Conservation (phyloP, 2,888 invertebrate genomes). For the Microchrysa polita region DNA sequence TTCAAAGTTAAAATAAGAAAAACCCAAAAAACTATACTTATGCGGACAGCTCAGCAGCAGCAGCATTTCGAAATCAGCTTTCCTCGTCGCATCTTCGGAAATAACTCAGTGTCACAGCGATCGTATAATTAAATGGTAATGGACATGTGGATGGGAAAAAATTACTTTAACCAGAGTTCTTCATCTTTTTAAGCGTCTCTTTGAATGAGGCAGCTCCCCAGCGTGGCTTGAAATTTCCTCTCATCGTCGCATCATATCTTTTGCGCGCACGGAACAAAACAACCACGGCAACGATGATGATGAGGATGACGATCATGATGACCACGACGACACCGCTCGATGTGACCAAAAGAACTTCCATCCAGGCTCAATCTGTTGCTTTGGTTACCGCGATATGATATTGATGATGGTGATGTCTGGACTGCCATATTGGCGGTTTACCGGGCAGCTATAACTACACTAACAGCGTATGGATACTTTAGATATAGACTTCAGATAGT, state of each 20-base stretch:
- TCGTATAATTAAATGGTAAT: slow-evolving; percentile 51
- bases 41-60: not conserved
- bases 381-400: not conserved
- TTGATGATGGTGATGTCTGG: slow-evolving; percentile 9
- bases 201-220: slow-evolving; percentile 3
- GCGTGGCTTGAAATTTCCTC: slow-evolving; percentile 3
- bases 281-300: not conserved
- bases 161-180: slow-evolving; percentile 39
- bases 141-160: slow-evolving; percentile 50
- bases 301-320: not conserved
- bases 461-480: slow-evolving; percentile 18
- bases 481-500: slow-evolving; percentile 26
- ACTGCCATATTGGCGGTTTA: slow-evolving; percentile 31
- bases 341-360: not conserved
- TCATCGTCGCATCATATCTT: slow-evolving; percentile 18
- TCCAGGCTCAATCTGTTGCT: too few species aligned
- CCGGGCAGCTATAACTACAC: not conserved
- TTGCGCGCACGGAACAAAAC: not conserved
- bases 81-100: slow-evolving; percentile 28
- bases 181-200: slow-evolving; percentile 33
- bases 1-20: not conserved
- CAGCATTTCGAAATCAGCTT: slow-evolving; percentile 17
- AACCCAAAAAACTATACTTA: not conserved
- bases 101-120: slow-evolving; percentile 48
- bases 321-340: not conserved